These are phyloP conservation scores for Hydrophis major DNA, from an alignment of 2,797 vertebrate genomes.

Conservation along the genomic window DNA sequence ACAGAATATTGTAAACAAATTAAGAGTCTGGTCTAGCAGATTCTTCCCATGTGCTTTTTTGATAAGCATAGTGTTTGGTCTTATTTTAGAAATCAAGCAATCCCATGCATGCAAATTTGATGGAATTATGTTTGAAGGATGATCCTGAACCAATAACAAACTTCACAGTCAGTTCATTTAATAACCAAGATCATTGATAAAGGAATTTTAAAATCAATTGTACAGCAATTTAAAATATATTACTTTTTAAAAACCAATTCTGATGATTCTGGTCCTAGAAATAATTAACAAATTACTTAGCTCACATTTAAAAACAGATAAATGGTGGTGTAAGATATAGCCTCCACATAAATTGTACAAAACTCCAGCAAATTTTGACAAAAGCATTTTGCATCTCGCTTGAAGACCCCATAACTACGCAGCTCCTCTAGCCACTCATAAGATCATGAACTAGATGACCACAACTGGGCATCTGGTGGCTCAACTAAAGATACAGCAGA, in stretches of 20 bases:
- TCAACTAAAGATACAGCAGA: background rate
- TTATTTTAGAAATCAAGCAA: background rate
- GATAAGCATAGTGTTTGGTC: background rate
- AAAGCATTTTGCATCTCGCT: background rate
- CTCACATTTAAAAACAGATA: background rate
- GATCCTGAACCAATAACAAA: background rate
- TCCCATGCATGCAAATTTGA: background rate
- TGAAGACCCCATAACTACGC: background rate
- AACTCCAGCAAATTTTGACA: background rate
- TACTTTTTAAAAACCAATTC: background rate
- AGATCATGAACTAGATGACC: background rate
- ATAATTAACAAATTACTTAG: background rate
- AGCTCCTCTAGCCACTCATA: background rate
- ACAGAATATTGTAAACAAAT: background rate
- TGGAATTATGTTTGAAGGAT: background rate
- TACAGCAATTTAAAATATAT: background rate
- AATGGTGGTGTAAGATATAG: background rate
- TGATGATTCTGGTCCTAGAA: background rate
- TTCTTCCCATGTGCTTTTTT: background rate
- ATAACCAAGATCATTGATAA: background rate
- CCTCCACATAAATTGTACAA: background rate
- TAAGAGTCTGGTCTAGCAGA: background rate
- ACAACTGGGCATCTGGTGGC: background rate
- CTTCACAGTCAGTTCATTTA: background rate
- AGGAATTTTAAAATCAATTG: background rate